Evolutionary conservation across 2,113 vertebrate genomes (phyloP).

Genomic region (Epinephelus lanceolatus): DNA sequence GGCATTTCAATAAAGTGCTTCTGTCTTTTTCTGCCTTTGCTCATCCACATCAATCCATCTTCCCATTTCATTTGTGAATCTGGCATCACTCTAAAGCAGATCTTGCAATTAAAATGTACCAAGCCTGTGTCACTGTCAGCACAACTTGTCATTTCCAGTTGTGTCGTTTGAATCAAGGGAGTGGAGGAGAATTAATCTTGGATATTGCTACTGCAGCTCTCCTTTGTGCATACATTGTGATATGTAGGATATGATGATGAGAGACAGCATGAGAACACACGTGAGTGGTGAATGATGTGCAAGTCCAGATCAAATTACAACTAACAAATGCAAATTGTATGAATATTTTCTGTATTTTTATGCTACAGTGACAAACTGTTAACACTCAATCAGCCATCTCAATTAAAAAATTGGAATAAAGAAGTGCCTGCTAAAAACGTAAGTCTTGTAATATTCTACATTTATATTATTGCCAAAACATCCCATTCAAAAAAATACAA

Average conservation of each 20-base stretch:
- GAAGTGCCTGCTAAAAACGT: neutral
- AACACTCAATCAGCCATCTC: neutral
- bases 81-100: slow-evolving; percentile 38
- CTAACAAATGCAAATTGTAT: neutral
- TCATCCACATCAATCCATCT: slow-evolving; percentile 43
- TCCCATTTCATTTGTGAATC: slow-evolving; percentile 34
- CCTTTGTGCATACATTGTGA: slow-evolving; percentile 1
- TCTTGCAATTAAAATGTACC: slow-evolving; percentile 58
- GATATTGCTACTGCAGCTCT: slow-evolving; percentile 3
- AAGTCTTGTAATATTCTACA: neutral
- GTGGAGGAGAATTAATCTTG: slow-evolving; percentile 21
- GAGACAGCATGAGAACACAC: neutral
- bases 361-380: slow-evolving; percentile 3
- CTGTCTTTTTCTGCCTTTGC: slow-evolving; percentile 8
- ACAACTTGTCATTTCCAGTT: slow-evolving; percentile 42
- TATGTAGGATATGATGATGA: neutral
- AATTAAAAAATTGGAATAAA: neutral
- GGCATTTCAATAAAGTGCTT: slow-evolving; percentile 32
- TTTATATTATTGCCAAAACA: neutral
- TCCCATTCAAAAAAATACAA: no score
- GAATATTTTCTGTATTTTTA: neutral
- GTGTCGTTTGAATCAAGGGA: slow-evolving; percentile 28
- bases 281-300: neutral
- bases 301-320: neutral
- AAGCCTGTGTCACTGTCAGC: slow-evolving; percentile 41